Percentiles rank a stretch among this genome's conserved stretches.
These are phyloP conservation scores for Arge pagana DNA, from an alignment of 2,888 invertebrate genomes.

Conservation along the genomic window DNA sequence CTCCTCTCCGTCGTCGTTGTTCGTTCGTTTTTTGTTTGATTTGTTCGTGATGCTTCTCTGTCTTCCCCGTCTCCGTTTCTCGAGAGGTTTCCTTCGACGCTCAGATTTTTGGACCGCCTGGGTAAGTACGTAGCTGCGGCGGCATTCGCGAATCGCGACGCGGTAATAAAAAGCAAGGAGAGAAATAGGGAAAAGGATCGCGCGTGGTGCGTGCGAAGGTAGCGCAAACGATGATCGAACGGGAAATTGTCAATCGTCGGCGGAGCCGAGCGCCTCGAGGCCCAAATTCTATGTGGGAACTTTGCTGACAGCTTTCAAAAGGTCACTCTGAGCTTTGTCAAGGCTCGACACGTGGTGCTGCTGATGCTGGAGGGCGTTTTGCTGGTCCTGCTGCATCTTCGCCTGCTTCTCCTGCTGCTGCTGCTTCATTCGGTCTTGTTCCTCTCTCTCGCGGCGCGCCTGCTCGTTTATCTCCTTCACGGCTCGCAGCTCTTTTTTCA, in stretches of 20 bases:
- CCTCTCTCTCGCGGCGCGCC: slow-evolving; percentile 86
- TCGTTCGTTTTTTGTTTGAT: too few relatives aligned
- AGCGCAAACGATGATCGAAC: background rate
- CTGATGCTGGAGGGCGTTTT: slow-evolving; percentile 70
- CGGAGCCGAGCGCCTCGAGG: background rate
- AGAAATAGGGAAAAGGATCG: slow-evolving; percentile 29
- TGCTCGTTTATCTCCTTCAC: slow-evolving; percentile 96
- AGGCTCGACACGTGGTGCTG: slow-evolving; percentile 76
- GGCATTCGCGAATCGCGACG: too few relatives aligned
- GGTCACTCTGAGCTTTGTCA: slow-evolving; percentile 75
- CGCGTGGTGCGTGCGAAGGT: background rate
- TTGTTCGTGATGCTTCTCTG: too few relatives aligned
- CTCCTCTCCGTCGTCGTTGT: too few relatives aligned
- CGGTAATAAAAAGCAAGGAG: too few relatives aligned
- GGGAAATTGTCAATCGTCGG: background rate
- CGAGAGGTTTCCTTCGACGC: too few relatives aligned
- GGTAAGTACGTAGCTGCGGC: slow-evolving; percentile 55
- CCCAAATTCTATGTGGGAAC: slow-evolving; percentile 80
- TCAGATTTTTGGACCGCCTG: slow-evolving; percentile 45
- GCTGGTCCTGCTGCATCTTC: slow-evolving; percentile 75
- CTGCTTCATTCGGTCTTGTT: slow-evolving; percentile 89
- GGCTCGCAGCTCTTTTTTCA: slow-evolving; percentile 93
- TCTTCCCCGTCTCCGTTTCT: too few relatives aligned
- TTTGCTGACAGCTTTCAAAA: slow-evolving; percentile 77
- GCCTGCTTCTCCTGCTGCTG: slow-evolving; percentile 88